A percentile compares a stretch with the other conserved stretches of the same genome.
Conservation (phyloP, 2,113 vertebrate genomes). For the Collichthys lucidus region DNA sequence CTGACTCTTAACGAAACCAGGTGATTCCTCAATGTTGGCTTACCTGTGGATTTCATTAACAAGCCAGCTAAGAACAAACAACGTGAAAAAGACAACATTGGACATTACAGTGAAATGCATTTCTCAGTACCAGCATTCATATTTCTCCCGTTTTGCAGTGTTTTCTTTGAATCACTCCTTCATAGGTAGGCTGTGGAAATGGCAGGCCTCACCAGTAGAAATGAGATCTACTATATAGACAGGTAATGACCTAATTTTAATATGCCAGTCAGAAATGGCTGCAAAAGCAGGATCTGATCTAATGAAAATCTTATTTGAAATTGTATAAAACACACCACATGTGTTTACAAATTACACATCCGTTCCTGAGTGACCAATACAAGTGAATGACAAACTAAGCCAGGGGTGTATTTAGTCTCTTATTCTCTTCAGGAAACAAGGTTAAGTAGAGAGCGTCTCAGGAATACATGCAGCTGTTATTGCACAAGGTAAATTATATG, state of each 20-base stretch:
- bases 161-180: not conserved
- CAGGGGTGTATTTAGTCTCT: constrained; percentile 16
- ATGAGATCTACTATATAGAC: not conserved
- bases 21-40: not conserved
- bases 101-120: not conserved
- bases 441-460: constrained; percentile 55
- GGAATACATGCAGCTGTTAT: constrained; percentile 54
- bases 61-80: not conserved
- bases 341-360: constrained; percentile 15
- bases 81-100: not conserved
- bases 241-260: not conserved
- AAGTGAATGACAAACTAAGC: constrained; percentile 21
- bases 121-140: not conserved
- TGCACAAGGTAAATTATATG: constrained; percentile 62
- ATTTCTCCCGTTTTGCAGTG: no score
- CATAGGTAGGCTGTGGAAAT: not conserved
- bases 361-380: constrained; percentile 27
- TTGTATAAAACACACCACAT: not conserved
- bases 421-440: constrained; percentile 64
- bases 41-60: not conserved
- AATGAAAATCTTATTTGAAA: not conserved
- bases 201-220: no score
- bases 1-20: not conserved
- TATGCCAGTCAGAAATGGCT: not conserved
- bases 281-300: not conserved